Evolutionary conservation across 2,888 invertebrate genomes (phyloP).

Genomic region (Apantesis nais): DNA sequence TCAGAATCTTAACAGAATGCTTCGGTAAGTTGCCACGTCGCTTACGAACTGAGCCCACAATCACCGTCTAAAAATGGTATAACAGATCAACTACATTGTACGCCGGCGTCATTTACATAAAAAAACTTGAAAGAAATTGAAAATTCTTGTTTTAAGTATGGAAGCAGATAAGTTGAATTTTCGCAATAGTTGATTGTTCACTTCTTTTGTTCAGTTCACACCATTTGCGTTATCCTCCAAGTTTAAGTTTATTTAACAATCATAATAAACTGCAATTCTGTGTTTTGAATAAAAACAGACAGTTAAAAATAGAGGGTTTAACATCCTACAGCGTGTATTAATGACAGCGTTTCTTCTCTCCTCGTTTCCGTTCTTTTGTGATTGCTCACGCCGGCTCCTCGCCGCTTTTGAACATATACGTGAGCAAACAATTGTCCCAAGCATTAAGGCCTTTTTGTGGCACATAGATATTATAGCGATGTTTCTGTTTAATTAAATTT

Average conservation of each 20-base stretch:
- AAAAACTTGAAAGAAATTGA: slow-evolving; percentile 38
- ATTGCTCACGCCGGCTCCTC: slow-evolving; percentile 65
- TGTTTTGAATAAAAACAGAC: slow-evolving; percentile 55
- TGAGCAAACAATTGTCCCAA: slow-evolving; percentile 68
- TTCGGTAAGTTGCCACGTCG: slow-evolving; percentile 96
- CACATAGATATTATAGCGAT: slow-evolving; percentile 48
- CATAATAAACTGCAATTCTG: slow-evolving; percentile 50
- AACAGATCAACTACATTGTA: neutral
- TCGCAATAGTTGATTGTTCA: slow-evolving; percentile 37
- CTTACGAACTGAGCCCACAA: slow-evolving; percentile 88
- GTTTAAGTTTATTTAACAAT: slow-evolving; percentile 43
- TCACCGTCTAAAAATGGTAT: slow-evolving; percentile 50
- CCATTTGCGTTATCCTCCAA: slow-evolving; percentile 38
- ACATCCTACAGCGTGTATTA: slow-evolving; percentile 71
- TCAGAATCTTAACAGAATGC: slow-evolving; percentile 95
- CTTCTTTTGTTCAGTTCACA: slow-evolving; percentile 48
- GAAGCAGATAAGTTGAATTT: slow-evolving; percentile 36
- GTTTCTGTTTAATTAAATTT: slow-evolving; percentile 43
- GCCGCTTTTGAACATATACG: slow-evolving; percentile 71
- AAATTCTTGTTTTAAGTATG: slow-evolving; percentile 43
- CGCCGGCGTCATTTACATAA: slow-evolving; percentile 5
- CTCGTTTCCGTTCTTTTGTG: slow-evolving; percentile 75
- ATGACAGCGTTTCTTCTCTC: slow-evolving; percentile 74
- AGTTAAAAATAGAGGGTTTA: slow-evolving; percentile 38
- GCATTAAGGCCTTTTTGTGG: slow-evolving; percentile 66